phyloP scores from a whole-genome alignment of 2,888 invertebrate genomes.

The Yponomeuta evonymella region DNA sequence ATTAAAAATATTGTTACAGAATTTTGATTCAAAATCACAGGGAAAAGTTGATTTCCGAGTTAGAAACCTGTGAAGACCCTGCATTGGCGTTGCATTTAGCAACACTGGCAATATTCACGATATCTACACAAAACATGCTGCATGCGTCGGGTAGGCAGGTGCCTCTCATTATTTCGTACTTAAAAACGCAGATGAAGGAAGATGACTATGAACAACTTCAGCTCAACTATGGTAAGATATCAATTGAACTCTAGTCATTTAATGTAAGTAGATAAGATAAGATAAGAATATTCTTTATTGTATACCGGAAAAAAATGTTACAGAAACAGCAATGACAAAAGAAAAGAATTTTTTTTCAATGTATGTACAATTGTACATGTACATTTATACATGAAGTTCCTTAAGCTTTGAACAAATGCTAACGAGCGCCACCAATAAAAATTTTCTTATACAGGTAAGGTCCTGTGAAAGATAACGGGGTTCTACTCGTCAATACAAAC shows the following conservation, averaged over 20 bases:
- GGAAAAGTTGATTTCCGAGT: slow-evolving; percentile 86
- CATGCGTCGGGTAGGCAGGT: slow-evolving; percentile 97
- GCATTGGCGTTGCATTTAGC: slow-evolving; percentile 87
- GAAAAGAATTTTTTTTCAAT: too few species aligned
- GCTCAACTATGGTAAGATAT: slow-evolving; percentile 83
- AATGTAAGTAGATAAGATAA: too few species aligned
- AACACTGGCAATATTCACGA: slow-evolving; percentile 86
- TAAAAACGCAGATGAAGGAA: slow-evolving; percentile 81
- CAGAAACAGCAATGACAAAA: too few species aligned
- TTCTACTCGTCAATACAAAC: too few species aligned
- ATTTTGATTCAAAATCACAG: slow-evolving; percentile 86
- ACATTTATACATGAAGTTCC: too few species aligned
- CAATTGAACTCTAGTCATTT: neutral
- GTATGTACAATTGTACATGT: too few species aligned
- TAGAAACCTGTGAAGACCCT: slow-evolving; percentile 84
- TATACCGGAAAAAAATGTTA: too few species aligned
- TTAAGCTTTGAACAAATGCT: too few species aligned
- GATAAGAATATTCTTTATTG: too few species aligned
- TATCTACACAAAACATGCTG: slow-evolving; percentile 86
- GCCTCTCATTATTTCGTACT: slow-evolving; percentile 83
- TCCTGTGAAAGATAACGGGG: too few species aligned
- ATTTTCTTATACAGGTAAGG: too few species aligned
- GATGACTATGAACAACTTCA: slow-evolving; percentile 80
- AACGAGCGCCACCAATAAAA: too few species aligned
- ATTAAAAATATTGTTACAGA: slow-evolving; percentile 50